These are phyloP conservation scores for Lithodes maja DNA, from an alignment of 2,888 invertebrate species.

Conservation along the genomic window DNA sequence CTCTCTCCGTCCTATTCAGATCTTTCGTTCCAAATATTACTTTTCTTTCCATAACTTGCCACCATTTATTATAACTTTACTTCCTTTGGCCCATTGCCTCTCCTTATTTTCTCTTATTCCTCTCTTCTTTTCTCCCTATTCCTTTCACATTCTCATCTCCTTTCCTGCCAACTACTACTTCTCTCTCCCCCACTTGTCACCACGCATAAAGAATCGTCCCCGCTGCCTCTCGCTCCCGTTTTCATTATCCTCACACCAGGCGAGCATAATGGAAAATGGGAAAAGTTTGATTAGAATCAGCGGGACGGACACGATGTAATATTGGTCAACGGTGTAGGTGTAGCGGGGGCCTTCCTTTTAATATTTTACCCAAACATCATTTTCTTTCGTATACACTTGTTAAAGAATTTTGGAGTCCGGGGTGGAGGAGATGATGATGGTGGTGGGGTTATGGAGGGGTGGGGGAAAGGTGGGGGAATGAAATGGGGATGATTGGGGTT, in stretches of 20 bases:
- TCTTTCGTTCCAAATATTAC: not conserved
- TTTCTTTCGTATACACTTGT: slow-evolving; percentile 17
- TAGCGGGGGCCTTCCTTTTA: not conserved
- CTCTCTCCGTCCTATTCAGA: not conserved
- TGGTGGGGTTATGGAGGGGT: not conserved
- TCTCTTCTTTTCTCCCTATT: not conserved
- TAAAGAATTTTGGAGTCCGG: not conserved
- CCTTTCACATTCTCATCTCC: slow-evolving; percentile 32
- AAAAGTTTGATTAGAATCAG: slow-evolving; percentile 67
- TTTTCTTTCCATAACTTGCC: not conserved
- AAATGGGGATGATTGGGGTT: not conserved
- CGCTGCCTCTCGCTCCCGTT: slow-evolving; percentile 64
- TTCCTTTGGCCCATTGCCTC: too few relatives aligned
- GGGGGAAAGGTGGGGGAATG: not conserved
- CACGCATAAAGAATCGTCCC: slow-evolving; percentile 61
- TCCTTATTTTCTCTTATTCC: not conserved
- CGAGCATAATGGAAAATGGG: slow-evolving; percentile 67
- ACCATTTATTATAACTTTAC: too few relatives aligned
- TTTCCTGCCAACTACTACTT: slow-evolving; percentile 4
- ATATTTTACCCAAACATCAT: slow-evolving; percentile 47
- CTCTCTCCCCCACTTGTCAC: slow-evolving; percentile 56
- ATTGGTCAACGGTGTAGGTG: slow-evolving; percentile 45
- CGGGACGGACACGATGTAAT: slow-evolving; percentile 67
- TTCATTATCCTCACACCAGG: slow-evolving; percentile 67
- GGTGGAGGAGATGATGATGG: not conserved